Evolutionary conservation across 64 coral and sea anemone genomes (phyloP).

Genomic region (Acropora yongei): DNA sequence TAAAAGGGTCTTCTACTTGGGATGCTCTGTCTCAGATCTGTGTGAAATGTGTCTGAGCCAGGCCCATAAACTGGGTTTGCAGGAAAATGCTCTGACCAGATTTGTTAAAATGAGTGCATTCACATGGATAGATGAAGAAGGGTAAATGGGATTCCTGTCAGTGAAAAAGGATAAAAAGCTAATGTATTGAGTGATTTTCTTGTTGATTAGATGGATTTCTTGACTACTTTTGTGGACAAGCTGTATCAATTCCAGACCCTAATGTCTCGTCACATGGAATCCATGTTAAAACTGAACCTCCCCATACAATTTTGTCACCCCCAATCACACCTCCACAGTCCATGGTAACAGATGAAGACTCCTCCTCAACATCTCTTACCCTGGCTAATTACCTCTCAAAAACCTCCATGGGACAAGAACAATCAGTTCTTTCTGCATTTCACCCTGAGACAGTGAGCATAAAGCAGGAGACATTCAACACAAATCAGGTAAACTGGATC

Average conservation of each 20-base stretch:
- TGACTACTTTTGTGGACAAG: conserved; percentile 19
- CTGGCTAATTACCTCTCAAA: conserved; percentile 17
- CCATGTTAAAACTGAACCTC: conserved; percentile 50
- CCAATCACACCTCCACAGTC: conserved; percentile 66
- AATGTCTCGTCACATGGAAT: not conserved
- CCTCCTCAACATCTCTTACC: not conserved
- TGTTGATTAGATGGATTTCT: conserved; percentile 29
- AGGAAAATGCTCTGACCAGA: no score
- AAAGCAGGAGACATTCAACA: not conserved
- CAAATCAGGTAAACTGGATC: not conserved
- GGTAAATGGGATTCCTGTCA: no score
- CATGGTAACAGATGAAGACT: conserved; percentile 51
- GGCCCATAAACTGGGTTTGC: no score
- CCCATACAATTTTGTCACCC: conserved; percentile 33
- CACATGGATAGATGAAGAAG: no score
- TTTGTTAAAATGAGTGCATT: no score
- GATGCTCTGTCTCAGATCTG: no score
- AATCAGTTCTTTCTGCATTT: conserved; percentile 1
- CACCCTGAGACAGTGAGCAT: not conserved
- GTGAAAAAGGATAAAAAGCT: no score
- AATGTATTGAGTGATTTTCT: not conserved
- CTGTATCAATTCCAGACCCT: not conserved
- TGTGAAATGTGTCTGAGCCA: no score
- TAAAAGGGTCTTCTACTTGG: no score
- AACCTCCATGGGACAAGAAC: not conserved